These are phyloP conservation scores for Loripinus fragilis DNA, from an alignment of 2,888 invertebrate species.

Conservation along the genomic window DNA sequence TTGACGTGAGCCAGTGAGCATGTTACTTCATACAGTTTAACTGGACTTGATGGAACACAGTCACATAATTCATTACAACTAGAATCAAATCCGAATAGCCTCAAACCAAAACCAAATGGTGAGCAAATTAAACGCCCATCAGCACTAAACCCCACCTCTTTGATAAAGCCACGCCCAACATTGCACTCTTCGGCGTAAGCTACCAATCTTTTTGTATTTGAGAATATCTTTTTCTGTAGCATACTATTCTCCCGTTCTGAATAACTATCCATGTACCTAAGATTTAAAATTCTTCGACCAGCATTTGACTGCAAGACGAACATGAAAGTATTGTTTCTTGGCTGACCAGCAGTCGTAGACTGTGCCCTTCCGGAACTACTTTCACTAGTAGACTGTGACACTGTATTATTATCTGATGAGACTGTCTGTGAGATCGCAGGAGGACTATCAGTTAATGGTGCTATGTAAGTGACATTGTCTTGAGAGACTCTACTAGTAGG, in stretches of 20 bases:
- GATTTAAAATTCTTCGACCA: slow-evolving; percentile 52
- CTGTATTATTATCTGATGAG: background rate
- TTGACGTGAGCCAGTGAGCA: slow-evolving; percentile 90
- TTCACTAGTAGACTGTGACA: background rate
- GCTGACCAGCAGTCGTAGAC: background rate
- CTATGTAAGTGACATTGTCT: background rate
- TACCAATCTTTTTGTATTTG: slow-evolving; percentile 91
- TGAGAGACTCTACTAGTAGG: background rate
- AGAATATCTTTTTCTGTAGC: slow-evolving; percentile 71
- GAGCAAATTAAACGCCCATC: slow-evolving; percentile 96
- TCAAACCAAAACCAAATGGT: slow-evolving; percentile 93
- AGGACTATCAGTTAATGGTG: background rate
- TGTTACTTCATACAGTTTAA: slow-evolving; percentile 88
- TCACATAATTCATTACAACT: slow-evolving; percentile 91
- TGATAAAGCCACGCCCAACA: slow-evolving; percentile 95
- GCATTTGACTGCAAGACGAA: slow-evolving; percentile 56
- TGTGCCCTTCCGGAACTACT: slow-evolving; percentile 4
- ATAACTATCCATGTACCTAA: slow-evolving; percentile 58
- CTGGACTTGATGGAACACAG: slow-evolving; percentile 86
- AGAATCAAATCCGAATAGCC: slow-evolving; percentile 92
- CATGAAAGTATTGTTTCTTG: slow-evolving; percentile 50
- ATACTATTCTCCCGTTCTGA: slow-evolving; percentile 45
- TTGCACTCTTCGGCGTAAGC: slow-evolving; percentile 94
- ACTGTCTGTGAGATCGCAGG: background rate
- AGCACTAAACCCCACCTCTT: slow-evolving; percentile 94